A percentile compares a stretch with the other conserved stretches of the same genome.
phyloP scores from a whole-genome alignment of 2,113 vertebrate genomes.

The Elgaria multicarinata region DNA sequence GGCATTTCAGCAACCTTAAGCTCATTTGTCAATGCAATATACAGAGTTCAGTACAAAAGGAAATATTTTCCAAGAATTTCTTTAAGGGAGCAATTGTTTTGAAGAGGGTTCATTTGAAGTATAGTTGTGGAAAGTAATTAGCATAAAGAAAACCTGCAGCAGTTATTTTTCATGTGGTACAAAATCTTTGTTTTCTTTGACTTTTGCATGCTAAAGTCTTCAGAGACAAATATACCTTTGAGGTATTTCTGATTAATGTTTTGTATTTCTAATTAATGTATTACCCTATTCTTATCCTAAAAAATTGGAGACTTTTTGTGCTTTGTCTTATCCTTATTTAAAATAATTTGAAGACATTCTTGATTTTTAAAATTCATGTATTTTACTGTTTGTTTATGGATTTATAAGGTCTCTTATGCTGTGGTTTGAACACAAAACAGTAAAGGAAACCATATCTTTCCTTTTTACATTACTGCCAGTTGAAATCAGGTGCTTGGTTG shows the following conservation, averaged over 20 bases:
- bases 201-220: neutral
- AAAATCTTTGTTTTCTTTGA: conserved; percentile 33
- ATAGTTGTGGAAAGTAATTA: neutral
- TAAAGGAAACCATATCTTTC: neutral
- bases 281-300: neutral
- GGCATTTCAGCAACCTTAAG: neutral
- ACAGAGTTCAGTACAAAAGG: neutral
- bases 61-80: conserved; percentile 12
- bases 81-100: neutral
- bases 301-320: neutral
- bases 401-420: neutral
- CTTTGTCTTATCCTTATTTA: neutral
- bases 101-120: conserved; percentile 16
- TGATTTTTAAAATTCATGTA: fast-evolving
- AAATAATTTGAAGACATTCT: conserved; percentile 36
- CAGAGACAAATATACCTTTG: neutral
- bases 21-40: conserved; percentile 18
- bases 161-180: neutral
- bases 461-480: neutral
- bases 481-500: neutral
- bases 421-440: neutral
- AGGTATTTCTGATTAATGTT: neutral
- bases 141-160: neutral
- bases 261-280: neutral
- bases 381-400: conserved; percentile 23